Evolutionary conservation across 2,797 vertebrate genomes (phyloP).

Genomic region (Sebastes flavidus): DNA sequence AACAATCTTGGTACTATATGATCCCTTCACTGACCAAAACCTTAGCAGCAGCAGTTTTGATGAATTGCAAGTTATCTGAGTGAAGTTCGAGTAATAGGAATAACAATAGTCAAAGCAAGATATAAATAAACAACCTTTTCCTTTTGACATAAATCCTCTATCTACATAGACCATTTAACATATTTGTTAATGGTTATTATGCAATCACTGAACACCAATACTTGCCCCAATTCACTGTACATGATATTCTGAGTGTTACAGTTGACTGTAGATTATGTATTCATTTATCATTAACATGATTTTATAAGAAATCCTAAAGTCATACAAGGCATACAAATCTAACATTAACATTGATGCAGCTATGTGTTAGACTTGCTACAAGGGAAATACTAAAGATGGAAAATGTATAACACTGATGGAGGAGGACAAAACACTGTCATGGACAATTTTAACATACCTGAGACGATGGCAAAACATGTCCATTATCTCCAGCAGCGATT

Average conservation of each 20-base stretch:
- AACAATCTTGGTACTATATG: background rate
- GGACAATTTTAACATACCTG: constrained; percentile 74
- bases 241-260: background rate
- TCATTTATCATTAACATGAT: background rate
- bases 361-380: background rate
- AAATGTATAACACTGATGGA: background rate
- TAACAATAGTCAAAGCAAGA: background rate
- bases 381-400: background rate
- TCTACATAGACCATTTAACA: background rate
- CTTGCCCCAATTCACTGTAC: background rate
- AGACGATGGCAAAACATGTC: constrained; percentile 97
- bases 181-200: background rate
- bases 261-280: background rate
- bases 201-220: background rate
- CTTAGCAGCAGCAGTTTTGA: background rate
- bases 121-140: background rate
- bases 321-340: background rate
- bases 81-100: background rate
- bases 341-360: background rate
- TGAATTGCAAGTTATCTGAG: background rate
- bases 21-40: background rate
- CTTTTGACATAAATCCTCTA: background rate
- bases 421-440: background rate
- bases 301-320: background rate
- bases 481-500: constrained; percentile 94